A percentile compares a stretch with the other conserved stretches of the same genome.
These are phyloP conservation scores for Mayetiola destructor DNA, from an alignment of 2,888 invertebrate species.

Conservation along the genomic window DNA sequence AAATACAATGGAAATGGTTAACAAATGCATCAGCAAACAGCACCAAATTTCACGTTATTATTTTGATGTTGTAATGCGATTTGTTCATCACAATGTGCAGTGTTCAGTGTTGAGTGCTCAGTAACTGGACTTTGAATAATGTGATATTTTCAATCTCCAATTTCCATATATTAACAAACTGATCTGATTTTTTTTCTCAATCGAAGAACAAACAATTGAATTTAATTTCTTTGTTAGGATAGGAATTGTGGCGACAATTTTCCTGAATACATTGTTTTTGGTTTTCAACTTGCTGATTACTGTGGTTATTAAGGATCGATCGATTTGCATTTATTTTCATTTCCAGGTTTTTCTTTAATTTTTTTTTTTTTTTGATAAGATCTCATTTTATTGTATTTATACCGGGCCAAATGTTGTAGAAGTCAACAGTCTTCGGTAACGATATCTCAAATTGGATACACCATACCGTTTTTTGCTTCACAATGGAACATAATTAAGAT, in stretches of 20 bases:
- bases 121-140: background rate
- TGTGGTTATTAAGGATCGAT: background rate
- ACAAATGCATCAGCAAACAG: background rate
- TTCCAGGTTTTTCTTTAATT: background rate
- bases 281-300: background rate
- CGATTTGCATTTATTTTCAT: background rate
- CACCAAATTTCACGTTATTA: background rate
- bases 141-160: background rate
- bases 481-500: no score
- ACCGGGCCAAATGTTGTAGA: no score
- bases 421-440: no score
- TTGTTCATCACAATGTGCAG: no score
- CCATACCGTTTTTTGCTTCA: no score
- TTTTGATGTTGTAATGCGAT: no score
- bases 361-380: background rate
- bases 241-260: slow-evolving; percentile 13
- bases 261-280: background rate
- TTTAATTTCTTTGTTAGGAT: no score
- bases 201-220: no score
- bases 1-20: background rate
- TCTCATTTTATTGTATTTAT: slow-evolving; percentile 12
- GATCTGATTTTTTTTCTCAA: background rate
- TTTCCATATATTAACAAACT: background rate
- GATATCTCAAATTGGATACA: no score
- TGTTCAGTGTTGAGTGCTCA: background rate